Evolutionary conservation across 2,797 vertebrate species (phyloP).

Genomic region (Microhierax caerulescens): DNA sequence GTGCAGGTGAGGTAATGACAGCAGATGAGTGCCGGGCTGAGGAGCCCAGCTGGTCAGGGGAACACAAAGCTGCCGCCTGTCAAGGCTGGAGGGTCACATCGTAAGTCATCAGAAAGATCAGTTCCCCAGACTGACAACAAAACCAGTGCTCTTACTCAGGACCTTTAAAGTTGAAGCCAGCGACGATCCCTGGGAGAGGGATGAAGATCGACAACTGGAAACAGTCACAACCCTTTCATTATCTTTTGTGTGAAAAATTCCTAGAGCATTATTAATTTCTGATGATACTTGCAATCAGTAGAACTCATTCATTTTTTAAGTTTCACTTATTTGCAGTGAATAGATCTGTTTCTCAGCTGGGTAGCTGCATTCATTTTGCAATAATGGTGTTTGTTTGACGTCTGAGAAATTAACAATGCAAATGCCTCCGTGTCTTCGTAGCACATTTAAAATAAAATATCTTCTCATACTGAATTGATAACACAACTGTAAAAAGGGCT

Average conservation of each 20-base stretch:
- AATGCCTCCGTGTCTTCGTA: constrained; percentile 3
- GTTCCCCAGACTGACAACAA: background rate
- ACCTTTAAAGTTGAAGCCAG: background rate
- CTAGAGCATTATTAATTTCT: constrained; percentile 51
- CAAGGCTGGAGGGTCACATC: background rate
- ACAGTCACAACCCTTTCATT: background rate
- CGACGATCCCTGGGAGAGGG: background rate
- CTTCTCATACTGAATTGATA: constrained; percentile 20
- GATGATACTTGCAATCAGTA: constrained; percentile 33
- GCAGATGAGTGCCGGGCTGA: fast-evolving
- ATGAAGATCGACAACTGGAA: background rate
- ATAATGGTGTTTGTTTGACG: constrained; percentile 69
- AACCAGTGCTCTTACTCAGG: background rate
- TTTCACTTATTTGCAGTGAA: constrained; percentile 43
- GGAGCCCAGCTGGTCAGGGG: background rate
- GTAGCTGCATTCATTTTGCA: constrained; percentile 62
- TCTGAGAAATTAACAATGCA: constrained; percentile 70
- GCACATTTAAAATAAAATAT: constrained; percentile 47
- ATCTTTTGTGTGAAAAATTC: background rate
- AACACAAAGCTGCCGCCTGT: background rate
- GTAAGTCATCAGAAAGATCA: background rate
- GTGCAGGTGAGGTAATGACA: background rate
- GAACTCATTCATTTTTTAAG: constrained; percentile 62
- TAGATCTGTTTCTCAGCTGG: constrained; percentile 66
- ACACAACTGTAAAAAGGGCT: background rate